These are phyloP conservation scores for Grammomys dolichurus DNA, from an alignment of 2,113 vertebrate species.

Conservation along the genomic window DNA sequence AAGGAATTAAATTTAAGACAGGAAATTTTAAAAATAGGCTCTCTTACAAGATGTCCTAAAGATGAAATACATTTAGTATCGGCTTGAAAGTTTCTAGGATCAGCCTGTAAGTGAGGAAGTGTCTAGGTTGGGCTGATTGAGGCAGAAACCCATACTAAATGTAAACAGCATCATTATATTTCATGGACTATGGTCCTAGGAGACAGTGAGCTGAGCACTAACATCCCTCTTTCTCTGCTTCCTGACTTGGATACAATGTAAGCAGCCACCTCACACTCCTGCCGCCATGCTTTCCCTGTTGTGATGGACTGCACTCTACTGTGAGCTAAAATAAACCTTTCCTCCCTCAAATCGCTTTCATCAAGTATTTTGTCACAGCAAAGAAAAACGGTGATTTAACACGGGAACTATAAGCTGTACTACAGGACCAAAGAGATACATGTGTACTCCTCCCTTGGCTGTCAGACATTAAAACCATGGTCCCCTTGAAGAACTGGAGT, in stretches of 20 bases:
- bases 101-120: background rate
- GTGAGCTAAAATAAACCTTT: background rate
- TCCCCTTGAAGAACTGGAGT: background rate
- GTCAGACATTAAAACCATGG: background rate
- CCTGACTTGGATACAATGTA: background rate
- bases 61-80: background rate
- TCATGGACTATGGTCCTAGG: too few species aligned
- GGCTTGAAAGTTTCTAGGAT: background rate
- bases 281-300: background rate
- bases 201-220: background rate
- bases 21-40: background rate
- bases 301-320: background rate
- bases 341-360: background rate
- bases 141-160: background rate
- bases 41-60: too few species aligned
- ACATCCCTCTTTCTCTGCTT: background rate
- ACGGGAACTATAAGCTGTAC: background rate
- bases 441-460: background rate
- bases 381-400: background rate
- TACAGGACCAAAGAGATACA: background rate
- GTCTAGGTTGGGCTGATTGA: background rate
- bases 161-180: background rate
- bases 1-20: background rate
- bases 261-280: background rate
- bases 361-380: background rate